Conservation (phyloP, 2,113 vertebrate genomes). For the Kryptolebias marmoratus region DNA sequence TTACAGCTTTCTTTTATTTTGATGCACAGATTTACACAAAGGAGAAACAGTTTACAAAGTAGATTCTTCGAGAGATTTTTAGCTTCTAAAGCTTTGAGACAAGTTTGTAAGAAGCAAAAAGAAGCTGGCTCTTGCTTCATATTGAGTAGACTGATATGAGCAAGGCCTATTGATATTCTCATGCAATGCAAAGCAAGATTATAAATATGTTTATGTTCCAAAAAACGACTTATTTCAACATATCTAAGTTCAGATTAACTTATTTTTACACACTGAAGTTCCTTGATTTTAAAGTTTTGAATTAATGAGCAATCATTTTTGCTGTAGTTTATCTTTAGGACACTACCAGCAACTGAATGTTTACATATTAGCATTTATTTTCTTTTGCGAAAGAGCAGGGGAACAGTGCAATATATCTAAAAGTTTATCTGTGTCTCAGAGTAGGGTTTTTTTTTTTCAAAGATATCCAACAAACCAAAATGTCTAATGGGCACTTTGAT, state of each 20-base stretch:
- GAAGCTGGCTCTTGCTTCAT: too few relatives aligned
- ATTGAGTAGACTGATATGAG: too few relatives aligned
- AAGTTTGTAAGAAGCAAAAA: too few relatives aligned
- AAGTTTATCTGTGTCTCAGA: neutral
- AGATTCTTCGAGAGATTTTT: too few relatives aligned
- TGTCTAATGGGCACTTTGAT: slow-evolving; percentile 18
- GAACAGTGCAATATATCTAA: neutral
- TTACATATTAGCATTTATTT: too few relatives aligned
- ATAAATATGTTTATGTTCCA: neutral
- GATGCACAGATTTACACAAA: too few relatives aligned
- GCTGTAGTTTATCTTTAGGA: neutral
- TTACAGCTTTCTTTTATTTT: too few relatives aligned
- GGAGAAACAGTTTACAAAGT: too few relatives aligned
- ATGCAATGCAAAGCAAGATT: too few relatives aligned
- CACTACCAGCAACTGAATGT: neutral
- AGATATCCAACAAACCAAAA: slow-evolving; percentile 7
- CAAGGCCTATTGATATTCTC: too few relatives aligned
- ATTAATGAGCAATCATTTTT: neutral
- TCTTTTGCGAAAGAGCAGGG: neutral
- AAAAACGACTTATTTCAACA: neutral
- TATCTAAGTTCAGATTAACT: neutral
- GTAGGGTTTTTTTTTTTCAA: slow-evolving; percentile 13
- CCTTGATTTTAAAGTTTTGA: neutral
- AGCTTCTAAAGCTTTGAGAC: too few relatives aligned
- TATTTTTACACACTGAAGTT: neutral